phyloP scores from a whole-genome alignment of 2,113 vertebrate genomes.

The Tachysurus vachellii region DNA sequence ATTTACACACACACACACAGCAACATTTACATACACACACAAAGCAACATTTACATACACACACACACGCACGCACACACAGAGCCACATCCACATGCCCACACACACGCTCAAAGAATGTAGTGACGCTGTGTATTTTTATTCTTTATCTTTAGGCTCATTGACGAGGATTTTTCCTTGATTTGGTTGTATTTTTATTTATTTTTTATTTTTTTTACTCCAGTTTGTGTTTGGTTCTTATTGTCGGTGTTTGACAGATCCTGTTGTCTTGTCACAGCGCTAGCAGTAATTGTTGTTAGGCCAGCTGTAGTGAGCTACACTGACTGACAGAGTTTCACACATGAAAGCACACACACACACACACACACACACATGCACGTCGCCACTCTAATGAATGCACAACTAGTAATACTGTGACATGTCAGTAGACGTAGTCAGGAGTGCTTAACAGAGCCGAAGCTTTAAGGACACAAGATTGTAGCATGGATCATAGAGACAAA shows the following conservation, averaged over 20 bases:
- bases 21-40: background rate
- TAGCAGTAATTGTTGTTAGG: constrained; percentile 17
- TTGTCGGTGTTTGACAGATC: constrained; percentile 31
- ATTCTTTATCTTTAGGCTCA: constrained; percentile 38
- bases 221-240: background rate
- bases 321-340: background rate
- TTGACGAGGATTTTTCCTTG: constrained; percentile 37
- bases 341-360: background rate
- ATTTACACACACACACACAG: background rate
- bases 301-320: background rate
- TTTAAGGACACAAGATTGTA: background rate
- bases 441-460: background rate
- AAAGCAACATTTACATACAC: no score
- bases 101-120: constrained; percentile 6
- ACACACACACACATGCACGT: background rate
- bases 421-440: constrained; percentile 3
- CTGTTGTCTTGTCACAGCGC: background rate
- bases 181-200: background rate
- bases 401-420: constrained; percentile 14
- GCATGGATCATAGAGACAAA: background rate
- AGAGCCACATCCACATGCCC: background rate
- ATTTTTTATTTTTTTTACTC: no score
- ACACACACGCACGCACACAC: background rate
- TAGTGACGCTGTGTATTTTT: constrained; percentile 42
- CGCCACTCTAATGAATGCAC: background rate